Percentiles rank a stretch among this genome's conserved stretches.
Conservation (phyloP, 2,113 vertebrate genomes). For the Grammomys dolichurus region DNA sequence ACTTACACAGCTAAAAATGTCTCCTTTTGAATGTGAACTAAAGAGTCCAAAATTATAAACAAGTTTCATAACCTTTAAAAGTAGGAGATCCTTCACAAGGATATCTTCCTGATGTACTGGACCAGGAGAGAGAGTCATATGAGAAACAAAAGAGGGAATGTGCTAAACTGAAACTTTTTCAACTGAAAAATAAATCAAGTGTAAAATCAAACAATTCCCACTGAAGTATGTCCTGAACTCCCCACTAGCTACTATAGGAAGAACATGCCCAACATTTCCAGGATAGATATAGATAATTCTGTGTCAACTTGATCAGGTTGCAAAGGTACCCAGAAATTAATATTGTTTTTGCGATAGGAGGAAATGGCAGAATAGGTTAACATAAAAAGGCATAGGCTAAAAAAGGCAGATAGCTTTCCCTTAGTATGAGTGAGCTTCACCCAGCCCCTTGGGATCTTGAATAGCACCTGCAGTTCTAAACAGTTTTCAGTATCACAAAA, state of each 20-base stretch:
- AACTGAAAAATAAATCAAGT: constrained; percentile 1
- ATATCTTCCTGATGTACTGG: not conserved
- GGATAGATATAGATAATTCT: not conserved
- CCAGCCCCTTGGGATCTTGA: no score
- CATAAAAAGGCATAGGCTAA: not conserved
- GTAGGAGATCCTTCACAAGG: not conserved
- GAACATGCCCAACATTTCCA: not conserved
- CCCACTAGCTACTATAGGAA: not conserved
- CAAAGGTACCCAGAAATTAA: not conserved
- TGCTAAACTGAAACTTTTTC: not conserved
- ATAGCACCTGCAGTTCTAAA: not conserved
- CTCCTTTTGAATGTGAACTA: constrained; percentile 9
- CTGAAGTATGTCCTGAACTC: not conserved
- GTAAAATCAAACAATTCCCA: not conserved
- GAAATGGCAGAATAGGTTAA: not conserved
- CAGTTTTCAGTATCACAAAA: not conserved
- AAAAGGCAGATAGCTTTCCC: not conserved
- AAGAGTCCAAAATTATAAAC: constrained; percentile 9
- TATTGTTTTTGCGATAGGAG: not conserved
- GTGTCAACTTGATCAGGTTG: not conserved
- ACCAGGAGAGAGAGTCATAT: not conserved
- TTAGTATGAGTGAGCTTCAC: not conserved
- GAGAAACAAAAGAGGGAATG: not conserved
- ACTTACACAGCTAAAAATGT: not conserved
- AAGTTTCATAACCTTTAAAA: constrained; percentile 50